Evolutionary conservation across 2,888 invertebrate genomes (phyloP), one percentile per base, ranked within the genome.

Genomic region (Cephus sareptanus): DNA sequence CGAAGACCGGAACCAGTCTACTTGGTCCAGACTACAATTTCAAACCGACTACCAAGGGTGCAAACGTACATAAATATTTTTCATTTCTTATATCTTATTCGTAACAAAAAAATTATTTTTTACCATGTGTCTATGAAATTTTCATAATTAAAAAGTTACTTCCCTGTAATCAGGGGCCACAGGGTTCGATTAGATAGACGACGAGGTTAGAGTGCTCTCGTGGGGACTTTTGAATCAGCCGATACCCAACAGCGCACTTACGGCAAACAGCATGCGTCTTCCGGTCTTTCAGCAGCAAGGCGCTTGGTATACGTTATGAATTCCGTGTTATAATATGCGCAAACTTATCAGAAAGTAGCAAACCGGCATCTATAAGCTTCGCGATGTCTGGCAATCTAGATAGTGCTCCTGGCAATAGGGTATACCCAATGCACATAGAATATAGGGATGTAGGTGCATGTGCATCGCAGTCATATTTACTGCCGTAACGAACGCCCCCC

Each of bases 311-410:
- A 56, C 56, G 23, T 56, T 56, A 56, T 56, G 56, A 56, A 56
- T 56, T 56, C 56, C 56, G 83, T 79, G 82, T 80, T 81, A 82
- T 80, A 83, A 80, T 84, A 82, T 79, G 81, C 82, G 74, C 82
- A 73, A 78, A 76, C 73, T 56, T 37, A 76, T 74, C 77, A 76
- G 75, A 79, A 79, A 77, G 75, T 76, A 69, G 73, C 34, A 34
- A 73, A 71, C 56, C 75, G 34, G 37, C 69, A 68, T 77, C 37
- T 56, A 23, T 56, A 56, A 56, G 56, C 56, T 56, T 75, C 33
- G 73, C 37, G 74, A 75, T 79, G 79, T 76, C 69, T 77, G 70
- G 82, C 82, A 80, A 81, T 82, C 83, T 82, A 81, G 83, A 82
- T 83, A 83, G 80, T 75, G 80, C 77, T 75, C 31, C 40, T 34